phyloP scores from a whole-genome alignment of 2,113 vertebrate species.

The Gymnogyps californianus region DNA sequence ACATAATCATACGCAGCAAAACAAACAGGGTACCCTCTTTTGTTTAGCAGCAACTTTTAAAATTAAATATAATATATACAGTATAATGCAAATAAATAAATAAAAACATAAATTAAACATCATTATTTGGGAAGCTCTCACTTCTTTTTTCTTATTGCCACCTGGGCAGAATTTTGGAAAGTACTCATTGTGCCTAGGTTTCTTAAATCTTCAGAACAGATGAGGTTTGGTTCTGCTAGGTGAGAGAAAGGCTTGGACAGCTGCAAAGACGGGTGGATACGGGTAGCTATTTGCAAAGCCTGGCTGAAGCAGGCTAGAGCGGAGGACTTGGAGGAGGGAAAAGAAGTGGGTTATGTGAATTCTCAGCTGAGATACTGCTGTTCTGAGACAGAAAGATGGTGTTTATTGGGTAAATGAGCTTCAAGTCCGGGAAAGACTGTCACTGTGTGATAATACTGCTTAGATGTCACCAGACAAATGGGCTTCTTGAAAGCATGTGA shows the following conservation, averaged over 20 bases:
- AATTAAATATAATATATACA: background rate
- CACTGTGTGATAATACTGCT: background rate
- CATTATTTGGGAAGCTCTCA: background rate
- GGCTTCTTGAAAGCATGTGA: background rate
- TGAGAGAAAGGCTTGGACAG: background rate
- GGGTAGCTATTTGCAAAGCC: background rate
- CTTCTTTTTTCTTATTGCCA: background rate
- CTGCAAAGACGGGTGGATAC: background rate
- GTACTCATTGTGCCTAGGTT: background rate
- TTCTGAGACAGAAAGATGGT: background rate
- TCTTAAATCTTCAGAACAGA: background rate
- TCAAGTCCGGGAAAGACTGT: background rate
- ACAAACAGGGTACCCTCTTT: background rate
- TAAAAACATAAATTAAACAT: background rate
- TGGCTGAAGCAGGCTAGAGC: background rate
- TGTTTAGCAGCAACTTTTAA: background rate
- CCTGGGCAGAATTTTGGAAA: background rate
- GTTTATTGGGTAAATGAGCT: background rate
- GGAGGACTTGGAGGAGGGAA: background rate
- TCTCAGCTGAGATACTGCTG: background rate
- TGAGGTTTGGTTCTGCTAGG: background rate
- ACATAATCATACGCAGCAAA: fast-evolving
- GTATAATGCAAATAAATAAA: background rate
- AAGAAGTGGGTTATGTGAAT: background rate
- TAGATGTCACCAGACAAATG: background rate